phyloP scores from a whole-genome alignment of 2,113 vertebrate genomes.

The Aspidoscelis tigris region DNA sequence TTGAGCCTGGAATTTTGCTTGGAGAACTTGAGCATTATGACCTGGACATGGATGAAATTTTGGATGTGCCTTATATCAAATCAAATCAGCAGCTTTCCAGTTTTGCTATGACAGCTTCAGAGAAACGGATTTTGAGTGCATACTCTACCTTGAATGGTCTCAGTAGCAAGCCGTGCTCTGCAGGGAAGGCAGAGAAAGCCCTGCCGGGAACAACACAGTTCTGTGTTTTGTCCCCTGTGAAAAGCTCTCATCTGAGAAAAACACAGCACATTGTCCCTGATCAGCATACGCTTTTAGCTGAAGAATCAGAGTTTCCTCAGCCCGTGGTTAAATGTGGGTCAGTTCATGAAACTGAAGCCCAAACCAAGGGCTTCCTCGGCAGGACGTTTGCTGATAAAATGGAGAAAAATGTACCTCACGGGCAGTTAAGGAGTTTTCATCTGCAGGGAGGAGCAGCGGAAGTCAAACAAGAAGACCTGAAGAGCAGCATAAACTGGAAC shows the following conservation, averaged over 20 bases:
- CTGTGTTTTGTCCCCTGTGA: slow-evolving; percentile 91
- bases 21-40: slow-evolving; percentile 97
- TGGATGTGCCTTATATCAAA: slow-evolving; percentile 98
- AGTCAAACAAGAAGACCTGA: slow-evolving; percentile 76
- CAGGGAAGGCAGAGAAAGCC: slow-evolving; percentile 77
- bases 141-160: slow-evolving; percentile 76
- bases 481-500: slow-evolving; percentile 73
- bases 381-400: slow-evolving; percentile 83
- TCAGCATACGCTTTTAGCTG: slow-evolving; percentile 79
- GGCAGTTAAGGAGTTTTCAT: slow-evolving; percentile 80
- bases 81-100: slow-evolving; percentile 89
- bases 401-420: slow-evolving; percentile 73
- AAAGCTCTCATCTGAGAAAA: slow-evolving; percentile 89
- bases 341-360: slow-evolving; percentile 76
- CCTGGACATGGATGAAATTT: slow-evolving; percentile 98
- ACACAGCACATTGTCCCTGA: slow-evolving; percentile 81
- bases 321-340: slow-evolving; percentile 79
- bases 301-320: slow-evolving; percentile 75
- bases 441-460: slow-evolving; percentile 61
- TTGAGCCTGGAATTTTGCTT: slow-evolving; percentile 71
- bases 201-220: slow-evolving; percentile 75
- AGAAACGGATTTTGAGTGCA: slow-evolving; percentile 78
- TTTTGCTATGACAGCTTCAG: slow-evolving; percentile 83
- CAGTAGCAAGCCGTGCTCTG: slow-evolving; percentile 74
- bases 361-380: slow-evolving; percentile 78